These are phyloP conservation scores for Eupithecia dodoneata DNA, from an alignment of 2,888 invertebrate species.

Conservation along the genomic window DNA sequence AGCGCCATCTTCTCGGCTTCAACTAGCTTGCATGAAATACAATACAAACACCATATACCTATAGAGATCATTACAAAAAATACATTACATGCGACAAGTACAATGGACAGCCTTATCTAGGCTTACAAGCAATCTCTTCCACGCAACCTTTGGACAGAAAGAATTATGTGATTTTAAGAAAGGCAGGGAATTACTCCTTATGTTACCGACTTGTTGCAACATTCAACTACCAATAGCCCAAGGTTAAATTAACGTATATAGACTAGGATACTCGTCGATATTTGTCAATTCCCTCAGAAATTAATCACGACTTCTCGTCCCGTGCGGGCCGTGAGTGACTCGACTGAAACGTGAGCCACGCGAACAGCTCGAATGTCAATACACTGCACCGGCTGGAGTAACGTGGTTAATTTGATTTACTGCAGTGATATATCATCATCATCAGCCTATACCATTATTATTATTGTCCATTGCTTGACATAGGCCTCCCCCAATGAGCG, in stretches of 20 bases:
- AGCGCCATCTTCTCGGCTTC: neutral
- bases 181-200: neutral
- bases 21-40: neutral
- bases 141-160: no score
- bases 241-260: neutral
- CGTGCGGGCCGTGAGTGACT: neutral
- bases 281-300: slow-evolving; percentile 4
- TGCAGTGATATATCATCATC: neutral
- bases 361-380: neutral
- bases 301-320: neutral
- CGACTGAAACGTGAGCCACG: slow-evolving; percentile 1
- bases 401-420: neutral
- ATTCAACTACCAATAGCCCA: neutral
- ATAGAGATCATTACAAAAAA: no score
- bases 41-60: no score
- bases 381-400: neutral
- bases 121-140: no score
- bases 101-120: no score
- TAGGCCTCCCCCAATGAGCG: no score
- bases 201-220: neutral
- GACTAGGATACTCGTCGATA: neutral
- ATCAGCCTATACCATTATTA: no score
- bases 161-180: no score
- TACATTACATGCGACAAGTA: no score
- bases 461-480: no score